A percentile compares a stretch with the other conserved stretches of the same genome.
These are phyloP conservation scores for Gobio occitaniae DNA, from an alignment of 2,797 vertebrate species.

Conservation along the genomic window DNA sequence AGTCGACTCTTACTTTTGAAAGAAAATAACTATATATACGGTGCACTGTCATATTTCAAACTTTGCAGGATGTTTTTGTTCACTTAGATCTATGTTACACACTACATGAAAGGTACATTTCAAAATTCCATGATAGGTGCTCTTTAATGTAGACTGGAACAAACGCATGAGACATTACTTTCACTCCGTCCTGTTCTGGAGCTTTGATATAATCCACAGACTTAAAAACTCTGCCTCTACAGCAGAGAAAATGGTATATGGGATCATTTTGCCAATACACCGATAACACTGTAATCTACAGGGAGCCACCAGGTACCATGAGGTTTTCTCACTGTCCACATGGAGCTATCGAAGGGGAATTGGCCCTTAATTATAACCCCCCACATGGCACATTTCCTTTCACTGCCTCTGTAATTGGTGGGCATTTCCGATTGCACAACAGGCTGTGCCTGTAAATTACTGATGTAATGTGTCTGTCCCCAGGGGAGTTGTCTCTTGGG, in stretches of 20 bases:
- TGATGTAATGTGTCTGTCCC: neutral
- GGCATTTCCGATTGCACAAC: neutral
- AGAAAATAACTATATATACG: no score
- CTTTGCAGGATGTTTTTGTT: no score
- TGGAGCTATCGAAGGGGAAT: neutral
- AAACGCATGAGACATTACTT: neutral
- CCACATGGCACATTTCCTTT: neutral
- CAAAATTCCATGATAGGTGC: no score
- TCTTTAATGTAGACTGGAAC: neutral
- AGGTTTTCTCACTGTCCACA: neutral
- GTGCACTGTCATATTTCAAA: no score
- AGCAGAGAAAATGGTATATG: neutral
- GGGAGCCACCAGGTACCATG: neutral
- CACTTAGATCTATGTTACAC: no score
- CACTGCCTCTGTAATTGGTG: no score
- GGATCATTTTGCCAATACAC: neutral
- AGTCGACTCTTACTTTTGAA: no score
- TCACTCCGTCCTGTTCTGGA: neutral
- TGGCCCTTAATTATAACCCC: neutral
- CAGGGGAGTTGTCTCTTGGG: neutral
- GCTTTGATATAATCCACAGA: neutral
- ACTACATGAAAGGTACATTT: no score
- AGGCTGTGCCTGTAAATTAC: neutral
- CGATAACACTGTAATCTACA: neutral
- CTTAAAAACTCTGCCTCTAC: neutral